Percentiles rank a stretch among this genome's conserved stretches.
Conservation (phyloP, 2,797 vertebrate species). For the Acrossocheilus fasciatus region DNA sequence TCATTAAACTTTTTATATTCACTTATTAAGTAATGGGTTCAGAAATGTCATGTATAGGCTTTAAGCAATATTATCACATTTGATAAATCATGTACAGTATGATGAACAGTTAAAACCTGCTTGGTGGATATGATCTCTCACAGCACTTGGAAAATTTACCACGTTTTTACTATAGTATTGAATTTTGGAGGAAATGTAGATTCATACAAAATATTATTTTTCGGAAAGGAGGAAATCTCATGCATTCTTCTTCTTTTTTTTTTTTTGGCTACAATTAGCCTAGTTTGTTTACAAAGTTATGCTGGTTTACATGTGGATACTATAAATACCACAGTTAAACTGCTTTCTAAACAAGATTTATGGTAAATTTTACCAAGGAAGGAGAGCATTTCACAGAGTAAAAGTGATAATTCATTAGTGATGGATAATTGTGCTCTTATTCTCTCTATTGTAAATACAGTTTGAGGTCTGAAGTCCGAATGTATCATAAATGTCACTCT, state of each 20-base stretch:
- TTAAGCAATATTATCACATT: neutral
- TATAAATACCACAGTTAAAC: constrained; percentile 10
- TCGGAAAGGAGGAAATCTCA: neutral
- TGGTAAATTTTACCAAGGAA: neutral
- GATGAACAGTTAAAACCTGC: constrained; percentile 45
- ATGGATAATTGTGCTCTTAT: neutral
- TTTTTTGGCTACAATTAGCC: neutral
- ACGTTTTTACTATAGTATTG: neutral
- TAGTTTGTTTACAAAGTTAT: neutral
- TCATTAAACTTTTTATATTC: neutral
- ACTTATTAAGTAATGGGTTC: constrained; percentile 1
- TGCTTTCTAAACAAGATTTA: neutral
- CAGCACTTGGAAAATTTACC: neutral
- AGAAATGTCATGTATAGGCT: neutral
- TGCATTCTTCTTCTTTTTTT: neutral
- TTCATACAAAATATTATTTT: neutral
- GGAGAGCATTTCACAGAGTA: neutral
- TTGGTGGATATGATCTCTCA: constrained; percentile 26
- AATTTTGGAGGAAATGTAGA: neutral
- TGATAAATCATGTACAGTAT: neutral
- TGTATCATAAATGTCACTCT: constrained; percentile 3
- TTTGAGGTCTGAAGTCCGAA: neutral
- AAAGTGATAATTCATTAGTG: neutral
- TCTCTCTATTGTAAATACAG: constrained; percentile 22
- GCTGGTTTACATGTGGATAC: constrained; percentile 11